Conservation (phyloP, 2,888 invertebrate genomes). For the Aphrophora alni region DNA sequence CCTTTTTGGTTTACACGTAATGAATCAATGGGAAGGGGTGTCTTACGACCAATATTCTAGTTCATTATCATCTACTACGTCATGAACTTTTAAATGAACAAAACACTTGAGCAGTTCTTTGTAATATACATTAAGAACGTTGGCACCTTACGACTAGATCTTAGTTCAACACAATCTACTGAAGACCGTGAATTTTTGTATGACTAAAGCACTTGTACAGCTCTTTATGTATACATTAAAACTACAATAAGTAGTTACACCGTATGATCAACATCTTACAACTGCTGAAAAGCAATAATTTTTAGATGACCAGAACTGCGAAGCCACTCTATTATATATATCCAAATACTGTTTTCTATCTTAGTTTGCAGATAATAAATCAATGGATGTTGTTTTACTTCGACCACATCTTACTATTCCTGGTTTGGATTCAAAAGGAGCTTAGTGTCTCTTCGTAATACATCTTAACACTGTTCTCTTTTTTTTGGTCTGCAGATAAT, state of each 20-base stretch:
- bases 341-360: no score
- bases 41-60: conserved; percentile 53
- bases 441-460: conserved; percentile 47
- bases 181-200: conserved; percentile 48
- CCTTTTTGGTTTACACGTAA: conserved; percentile 49
- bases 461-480: conserved; percentile 48
- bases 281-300: no score
- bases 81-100: conserved; percentile 45
- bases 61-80: conserved; percentile 47
- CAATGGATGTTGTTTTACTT: conserved; percentile 49
- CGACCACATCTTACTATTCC: conserved; percentile 51
- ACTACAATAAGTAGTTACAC: no score
- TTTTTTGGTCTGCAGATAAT: conserved; percentile 48
- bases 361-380: conserved; percentile 50
- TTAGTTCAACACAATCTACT: conserved; percentile 47
- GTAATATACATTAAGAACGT: conserved; percentile 48
- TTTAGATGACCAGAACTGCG: no score
- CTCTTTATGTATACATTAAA: conserved; percentile 49
- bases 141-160: conserved; percentile 53
- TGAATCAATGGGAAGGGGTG: conserved; percentile 47
- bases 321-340: no score
- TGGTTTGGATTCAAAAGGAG: conserved; percentile 46
- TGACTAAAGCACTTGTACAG: conserved; percentile 46
- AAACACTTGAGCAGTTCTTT: conserved; percentile 48
- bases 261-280: no score